These are phyloP conservation scores for Onchidella celtica DNA, from an alignment of 2,888 invertebrate species.

Conservation along the genomic window DNA sequence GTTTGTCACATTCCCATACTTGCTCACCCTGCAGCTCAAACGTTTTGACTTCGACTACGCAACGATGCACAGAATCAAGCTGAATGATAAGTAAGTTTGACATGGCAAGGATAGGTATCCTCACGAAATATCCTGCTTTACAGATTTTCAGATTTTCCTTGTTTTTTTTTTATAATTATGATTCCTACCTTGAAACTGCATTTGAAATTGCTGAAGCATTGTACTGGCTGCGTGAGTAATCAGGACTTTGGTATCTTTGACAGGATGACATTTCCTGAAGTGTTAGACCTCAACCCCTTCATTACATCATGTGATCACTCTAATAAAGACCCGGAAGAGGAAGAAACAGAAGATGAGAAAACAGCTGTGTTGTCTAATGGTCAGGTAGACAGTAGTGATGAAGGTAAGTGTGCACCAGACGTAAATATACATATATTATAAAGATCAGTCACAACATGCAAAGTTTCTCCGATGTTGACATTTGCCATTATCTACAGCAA, in stretches of 20 bases:
- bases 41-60: constrained; percentile 94
- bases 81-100: constrained; percentile 85
- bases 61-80: constrained; percentile 91
- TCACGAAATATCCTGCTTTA: no score
- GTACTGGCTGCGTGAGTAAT: no score
- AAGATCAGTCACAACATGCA: no score
- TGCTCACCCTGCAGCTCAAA: constrained; percentile 92
- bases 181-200: no score
- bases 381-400: constrained; percentile 60
- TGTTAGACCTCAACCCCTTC: constrained; percentile 89
- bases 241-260: constrained; percentile 59
- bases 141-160: no score
- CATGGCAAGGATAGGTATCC: no score
- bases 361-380: constrained; percentile 50
- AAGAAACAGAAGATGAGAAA: constrained; percentile 30
- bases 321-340: constrained; percentile 25
- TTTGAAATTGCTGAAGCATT: no score
- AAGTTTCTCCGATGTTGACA: no score
- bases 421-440: no score
- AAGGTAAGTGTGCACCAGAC: no score
- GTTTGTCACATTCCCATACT: constrained; percentile 91
- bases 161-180: neutral
- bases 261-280: constrained; percentile 91
- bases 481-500: no score
- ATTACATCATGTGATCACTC: constrained; percentile 80